These are phyloP conservation scores for Labia minor DNA, from an alignment of 2,888 invertebrate species.

Conservation along the genomic window DNA sequence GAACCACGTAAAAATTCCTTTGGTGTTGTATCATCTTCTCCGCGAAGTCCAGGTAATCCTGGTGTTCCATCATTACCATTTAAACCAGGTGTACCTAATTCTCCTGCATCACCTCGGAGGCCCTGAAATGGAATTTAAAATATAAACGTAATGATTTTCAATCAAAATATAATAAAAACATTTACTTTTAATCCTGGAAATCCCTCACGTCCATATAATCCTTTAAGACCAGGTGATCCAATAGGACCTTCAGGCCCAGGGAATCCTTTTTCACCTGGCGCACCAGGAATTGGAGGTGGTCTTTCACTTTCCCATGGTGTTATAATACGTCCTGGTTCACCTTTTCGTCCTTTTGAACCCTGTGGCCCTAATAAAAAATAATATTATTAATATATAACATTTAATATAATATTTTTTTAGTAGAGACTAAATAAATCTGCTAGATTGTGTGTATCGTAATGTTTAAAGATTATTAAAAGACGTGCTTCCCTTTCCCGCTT, in stretches of 20 bases:
- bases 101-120: slow-evolving; percentile 38
- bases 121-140: slow-evolving; percentile 22
- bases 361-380: slow-evolving; percentile 25
- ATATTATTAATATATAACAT: too few relatives aligned
- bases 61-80: slow-evolving; percentile 35
- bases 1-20: slow-evolving; percentile 42
- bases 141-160: not conserved
- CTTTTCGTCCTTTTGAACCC: slow-evolving; percentile 37
- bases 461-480: too few relatives aligned
- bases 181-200: not conserved
- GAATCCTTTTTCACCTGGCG: slow-evolving; percentile 26
- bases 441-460: too few relatives aligned
- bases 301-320: slow-evolving; percentile 26
- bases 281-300: slow-evolving; percentile 27
- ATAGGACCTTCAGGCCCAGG: slow-evolving; percentile 32
- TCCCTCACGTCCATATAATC: slow-evolving; percentile 25
- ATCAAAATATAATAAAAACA: not conserved
- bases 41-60: slow-evolving; percentile 44
- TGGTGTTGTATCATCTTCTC: slow-evolving; percentile 44
- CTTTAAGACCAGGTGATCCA: slow-evolving; percentile 29
- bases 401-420: too few relatives aligned
- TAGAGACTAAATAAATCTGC: too few relatives aligned
- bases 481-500: too few relatives aligned
- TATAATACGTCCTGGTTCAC: slow-evolving; percentile 29
- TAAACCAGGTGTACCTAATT: slow-evolving; percentile 38